A percentile compares a stretch with the other conserved stretches of the same genome.
phyloP scores from a whole-genome alignment of 2,888 invertebrate species.

The Apodemia zela region DNA sequence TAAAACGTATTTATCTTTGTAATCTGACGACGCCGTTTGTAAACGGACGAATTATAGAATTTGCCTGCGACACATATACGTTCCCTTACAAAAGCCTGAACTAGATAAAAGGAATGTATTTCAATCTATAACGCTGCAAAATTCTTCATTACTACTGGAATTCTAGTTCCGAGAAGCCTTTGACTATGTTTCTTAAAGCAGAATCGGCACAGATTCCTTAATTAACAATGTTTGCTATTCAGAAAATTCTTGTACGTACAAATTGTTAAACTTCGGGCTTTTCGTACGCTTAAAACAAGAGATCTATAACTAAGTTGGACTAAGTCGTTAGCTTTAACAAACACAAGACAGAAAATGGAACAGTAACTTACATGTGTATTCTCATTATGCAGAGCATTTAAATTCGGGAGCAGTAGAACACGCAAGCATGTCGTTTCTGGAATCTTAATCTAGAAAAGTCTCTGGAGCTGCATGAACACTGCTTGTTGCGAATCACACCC shows the following conservation, averaged over 20 bases:
- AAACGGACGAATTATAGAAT: too few species aligned
- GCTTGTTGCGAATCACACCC: too few species aligned
- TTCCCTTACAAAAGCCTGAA: background rate
- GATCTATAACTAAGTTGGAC: background rate
- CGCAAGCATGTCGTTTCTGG: too few species aligned
- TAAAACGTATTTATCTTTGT: too few species aligned
- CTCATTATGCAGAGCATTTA: too few species aligned
- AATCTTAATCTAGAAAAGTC: too few species aligned
- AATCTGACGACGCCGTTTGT: too few species aligned
- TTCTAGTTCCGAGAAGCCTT: background rate
- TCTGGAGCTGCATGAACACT: too few species aligned
- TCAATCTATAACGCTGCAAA: background rate
- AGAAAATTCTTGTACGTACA: slow-evolving; percentile 5
- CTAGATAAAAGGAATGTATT: background rate
- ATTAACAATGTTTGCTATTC: slow-evolving; percentile 15
- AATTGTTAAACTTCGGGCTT: slow-evolving; percentile 3
- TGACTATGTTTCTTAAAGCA: slow-evolving; percentile 10
- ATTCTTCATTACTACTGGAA: background rate
- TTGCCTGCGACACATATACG: too few species aligned
- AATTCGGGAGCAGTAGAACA: too few species aligned
- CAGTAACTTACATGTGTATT: too few species aligned
- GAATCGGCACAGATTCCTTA: background rate
- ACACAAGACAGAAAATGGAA: background rate
- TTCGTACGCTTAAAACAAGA: background rate
- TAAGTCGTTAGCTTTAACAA: background rate